Evolutionary conservation across 2,113 vertebrate genomes (phyloP).

Genomic region (Apistogramma diplotaenia): DNA sequence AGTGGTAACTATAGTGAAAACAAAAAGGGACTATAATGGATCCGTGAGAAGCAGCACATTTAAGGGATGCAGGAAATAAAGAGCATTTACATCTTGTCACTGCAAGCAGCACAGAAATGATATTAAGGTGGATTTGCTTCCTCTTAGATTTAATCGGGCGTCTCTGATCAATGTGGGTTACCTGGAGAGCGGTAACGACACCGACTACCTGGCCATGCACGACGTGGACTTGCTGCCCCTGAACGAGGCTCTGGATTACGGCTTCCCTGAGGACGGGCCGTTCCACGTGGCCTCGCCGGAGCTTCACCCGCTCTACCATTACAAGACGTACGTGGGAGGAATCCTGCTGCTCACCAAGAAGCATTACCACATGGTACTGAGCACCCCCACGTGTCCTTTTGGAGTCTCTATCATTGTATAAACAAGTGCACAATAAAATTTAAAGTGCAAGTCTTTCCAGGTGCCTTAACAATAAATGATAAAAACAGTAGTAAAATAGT

Average conservation of each 20-base stretch:
- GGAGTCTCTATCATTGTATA: too few species aligned
- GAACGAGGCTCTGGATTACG: constrained; percentile 90
- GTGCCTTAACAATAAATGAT: too few species aligned
- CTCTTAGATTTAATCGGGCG: constrained; percentile 89
- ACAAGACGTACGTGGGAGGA: constrained; percentile 94
- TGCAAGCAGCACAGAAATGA: neutral
- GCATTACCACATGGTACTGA: constrained; percentile 85
- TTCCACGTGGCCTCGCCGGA: constrained; percentile 96
- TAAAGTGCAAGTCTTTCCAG: too few species aligned
- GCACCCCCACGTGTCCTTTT: too few species aligned
- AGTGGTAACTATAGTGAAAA: neutral
- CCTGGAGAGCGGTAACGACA: constrained; percentile 91
- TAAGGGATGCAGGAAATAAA: neutral
- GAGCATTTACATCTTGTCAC: neutral
- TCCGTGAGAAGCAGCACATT: neutral
- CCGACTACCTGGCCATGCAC: constrained; percentile 97
- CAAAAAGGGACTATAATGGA: neutral
- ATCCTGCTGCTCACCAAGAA: constrained; percentile 95
- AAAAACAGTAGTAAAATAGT: too few species aligned
- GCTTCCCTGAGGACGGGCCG: constrained; percentile 89
- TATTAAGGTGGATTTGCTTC: neutral
- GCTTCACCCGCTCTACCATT: constrained; percentile 96
- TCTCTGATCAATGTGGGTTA: constrained; percentile 95
- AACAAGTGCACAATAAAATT: too few species aligned
- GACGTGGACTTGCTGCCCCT: constrained; percentile 95